These are phyloP conservation scores for Platanista minor DNA, from an alignment of 2,113 vertebrate genomes.

Conservation along the genomic window DNA sequence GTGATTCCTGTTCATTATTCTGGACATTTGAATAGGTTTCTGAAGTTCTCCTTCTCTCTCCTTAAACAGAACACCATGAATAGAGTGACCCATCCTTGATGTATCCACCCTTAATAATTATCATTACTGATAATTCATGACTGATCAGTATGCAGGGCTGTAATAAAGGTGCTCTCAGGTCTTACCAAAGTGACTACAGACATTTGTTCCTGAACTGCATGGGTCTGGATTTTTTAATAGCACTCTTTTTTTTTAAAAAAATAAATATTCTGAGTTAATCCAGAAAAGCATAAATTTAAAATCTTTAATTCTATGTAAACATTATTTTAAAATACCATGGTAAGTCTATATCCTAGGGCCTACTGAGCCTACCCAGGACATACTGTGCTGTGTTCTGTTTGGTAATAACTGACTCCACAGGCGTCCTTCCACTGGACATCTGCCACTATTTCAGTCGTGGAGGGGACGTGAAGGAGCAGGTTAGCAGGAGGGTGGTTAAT, in stretches of 20 bases:
- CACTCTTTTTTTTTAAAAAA: neutral
- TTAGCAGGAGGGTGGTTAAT: no score
- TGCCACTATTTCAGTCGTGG: fast-evolving
- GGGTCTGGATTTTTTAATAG: neutral
- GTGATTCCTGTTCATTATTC: neutral
- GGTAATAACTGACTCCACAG: neutral
- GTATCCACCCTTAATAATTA: neutral
- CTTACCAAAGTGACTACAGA: fast-evolving
- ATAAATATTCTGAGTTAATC: neutral
- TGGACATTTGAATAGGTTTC: neutral
- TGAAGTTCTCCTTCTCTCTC: neutral
- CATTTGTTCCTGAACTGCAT: neutral
- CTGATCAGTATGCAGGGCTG: fast-evolving
- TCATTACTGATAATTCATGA: fast-evolving
- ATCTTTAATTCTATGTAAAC: neutral
- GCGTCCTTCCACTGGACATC: neutral
- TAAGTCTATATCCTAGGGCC: neutral
- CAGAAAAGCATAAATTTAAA: neutral
- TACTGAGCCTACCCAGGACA: neutral
- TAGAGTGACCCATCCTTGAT: fast-evolving
- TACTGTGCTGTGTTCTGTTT: neutral
- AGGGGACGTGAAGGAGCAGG: neutral
- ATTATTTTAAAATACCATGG: neutral
- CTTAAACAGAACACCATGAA: neutral
- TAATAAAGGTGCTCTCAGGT: neutral